phyloP scores from a whole-genome alignment of 2,888 invertebrate genomes.

The Rhogogaster chlorosoma region DNA sequence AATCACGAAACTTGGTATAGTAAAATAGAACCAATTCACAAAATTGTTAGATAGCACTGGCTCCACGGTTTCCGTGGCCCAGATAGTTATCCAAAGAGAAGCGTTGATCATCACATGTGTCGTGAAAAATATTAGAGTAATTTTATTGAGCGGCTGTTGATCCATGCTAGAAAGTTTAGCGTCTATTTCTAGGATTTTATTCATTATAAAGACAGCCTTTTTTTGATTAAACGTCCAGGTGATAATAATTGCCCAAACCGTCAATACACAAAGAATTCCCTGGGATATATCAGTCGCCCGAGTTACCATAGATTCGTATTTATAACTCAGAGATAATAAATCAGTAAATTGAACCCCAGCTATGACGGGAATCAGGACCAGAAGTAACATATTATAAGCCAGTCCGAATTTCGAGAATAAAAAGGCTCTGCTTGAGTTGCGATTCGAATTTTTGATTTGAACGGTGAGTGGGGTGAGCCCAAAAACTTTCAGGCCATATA shows the following conservation, averaged over 20 bases:
- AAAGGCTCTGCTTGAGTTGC: not conserved
- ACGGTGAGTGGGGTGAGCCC: not conserved
- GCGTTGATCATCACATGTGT: not conserved
- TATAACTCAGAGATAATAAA: conserved; percentile 12
- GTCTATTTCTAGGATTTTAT: not conserved
- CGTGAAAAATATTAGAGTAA: not conserved
- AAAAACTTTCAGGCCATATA: not conserved
- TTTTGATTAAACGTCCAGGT: not conserved
- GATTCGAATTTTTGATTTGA: not conserved
- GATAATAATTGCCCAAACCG: not conserved
- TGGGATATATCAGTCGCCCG: not conserved
- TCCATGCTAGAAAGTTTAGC: not conserved
- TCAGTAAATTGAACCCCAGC: not conserved
- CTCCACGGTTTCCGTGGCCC: not conserved
- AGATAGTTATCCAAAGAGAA: not conserved
- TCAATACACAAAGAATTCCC: not conserved
- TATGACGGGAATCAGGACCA: not conserved
- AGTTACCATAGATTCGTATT: not conserved
- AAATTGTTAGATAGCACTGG: not conserved
- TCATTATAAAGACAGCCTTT: conserved; percentile 16
- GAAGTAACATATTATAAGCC: not conserved
- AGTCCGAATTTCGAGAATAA: not conserved
- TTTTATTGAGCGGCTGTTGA: not conserved
- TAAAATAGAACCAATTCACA: not conserved
- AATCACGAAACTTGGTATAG: not conserved